These are phyloP conservation scores for Falco concolor DNA, from an alignment of 2,797 vertebrate species.

Conservation along the genomic window DNA sequence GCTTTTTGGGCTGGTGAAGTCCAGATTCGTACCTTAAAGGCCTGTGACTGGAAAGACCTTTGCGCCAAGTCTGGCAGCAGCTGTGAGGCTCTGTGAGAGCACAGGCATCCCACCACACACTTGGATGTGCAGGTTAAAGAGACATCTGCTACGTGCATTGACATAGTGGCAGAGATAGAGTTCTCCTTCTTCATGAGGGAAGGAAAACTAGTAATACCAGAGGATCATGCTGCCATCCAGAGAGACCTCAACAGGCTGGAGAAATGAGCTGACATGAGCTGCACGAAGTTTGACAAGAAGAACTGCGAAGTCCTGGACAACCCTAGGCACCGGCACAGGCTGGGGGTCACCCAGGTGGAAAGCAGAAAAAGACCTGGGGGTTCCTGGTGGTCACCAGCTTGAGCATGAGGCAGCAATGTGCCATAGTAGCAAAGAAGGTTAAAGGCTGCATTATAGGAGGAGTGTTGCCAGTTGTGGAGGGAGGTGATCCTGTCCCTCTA, in stretches of 20 bases:
- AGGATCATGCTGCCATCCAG: neutral
- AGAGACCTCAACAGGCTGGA: too few species aligned
- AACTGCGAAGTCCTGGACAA: too few species aligned
- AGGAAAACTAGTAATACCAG: neutral
- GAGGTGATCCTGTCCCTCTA: neutral
- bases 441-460: neutral
- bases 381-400: too few species aligned
- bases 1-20: neutral
- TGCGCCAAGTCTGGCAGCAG: neutral
- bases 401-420: too few species aligned
- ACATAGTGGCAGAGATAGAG: neutral
- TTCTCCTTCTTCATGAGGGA: neutral
- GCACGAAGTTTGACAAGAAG: too few species aligned
- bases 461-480: neutral
- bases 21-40: neutral
- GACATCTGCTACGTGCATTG: rapidly evolving
- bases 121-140: neutral
- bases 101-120: neutral
- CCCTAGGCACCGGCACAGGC: too few species aligned
- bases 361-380: too few species aligned
- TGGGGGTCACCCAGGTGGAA: too few species aligned
- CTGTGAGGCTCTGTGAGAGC: neutral
- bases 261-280: too few species aligned
- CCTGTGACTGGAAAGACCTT: neutral
- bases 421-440: neutral